These are phyloP conservation scores for Heptranchias perlo DNA, from an alignment of 2,113 vertebrate species.

Conservation along the genomic window DNA sequence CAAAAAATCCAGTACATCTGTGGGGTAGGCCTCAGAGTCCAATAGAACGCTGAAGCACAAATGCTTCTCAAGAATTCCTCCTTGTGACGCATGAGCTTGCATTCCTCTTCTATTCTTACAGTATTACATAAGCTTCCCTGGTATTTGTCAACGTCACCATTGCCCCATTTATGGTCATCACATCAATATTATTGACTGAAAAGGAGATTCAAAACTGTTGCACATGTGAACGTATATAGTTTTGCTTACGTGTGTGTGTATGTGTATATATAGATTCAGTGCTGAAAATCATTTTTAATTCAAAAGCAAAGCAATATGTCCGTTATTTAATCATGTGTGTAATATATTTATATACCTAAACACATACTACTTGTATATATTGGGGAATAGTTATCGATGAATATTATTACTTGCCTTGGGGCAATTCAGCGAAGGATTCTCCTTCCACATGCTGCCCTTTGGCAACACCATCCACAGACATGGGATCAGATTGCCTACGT, in stretches of 20 bases:
- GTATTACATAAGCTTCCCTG: not conserved
- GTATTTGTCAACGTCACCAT: not conserved
- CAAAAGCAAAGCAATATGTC: not conserved
- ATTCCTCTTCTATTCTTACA: not conserved
- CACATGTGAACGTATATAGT: too few species aligned
- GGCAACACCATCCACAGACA: not conserved
- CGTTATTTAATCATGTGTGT: not conserved
- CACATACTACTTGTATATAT: not conserved
- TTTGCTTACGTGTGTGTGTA: not conserved
- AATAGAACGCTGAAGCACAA: not conserved
- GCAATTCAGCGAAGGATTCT: not conserved
- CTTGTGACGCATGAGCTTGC: not conserved
- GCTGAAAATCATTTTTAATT: not conserved
- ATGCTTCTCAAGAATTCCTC: slow-evolving; percentile 20
- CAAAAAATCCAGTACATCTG: not conserved
- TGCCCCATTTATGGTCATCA: not conserved
- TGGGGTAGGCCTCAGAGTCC: too few species aligned
- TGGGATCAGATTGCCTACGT: too few species aligned
- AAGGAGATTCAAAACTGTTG: not conserved
- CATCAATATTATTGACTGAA: slow-evolving; percentile 9
- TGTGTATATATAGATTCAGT: not conserved
- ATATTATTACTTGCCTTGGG: not conserved
- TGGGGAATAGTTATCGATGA: not conserved
- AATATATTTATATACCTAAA: not conserved
- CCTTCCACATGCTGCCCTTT: not conserved